Conservation (phyloP, 2,888 invertebrate genomes). For the Drosophila paramelanica region DNA sequence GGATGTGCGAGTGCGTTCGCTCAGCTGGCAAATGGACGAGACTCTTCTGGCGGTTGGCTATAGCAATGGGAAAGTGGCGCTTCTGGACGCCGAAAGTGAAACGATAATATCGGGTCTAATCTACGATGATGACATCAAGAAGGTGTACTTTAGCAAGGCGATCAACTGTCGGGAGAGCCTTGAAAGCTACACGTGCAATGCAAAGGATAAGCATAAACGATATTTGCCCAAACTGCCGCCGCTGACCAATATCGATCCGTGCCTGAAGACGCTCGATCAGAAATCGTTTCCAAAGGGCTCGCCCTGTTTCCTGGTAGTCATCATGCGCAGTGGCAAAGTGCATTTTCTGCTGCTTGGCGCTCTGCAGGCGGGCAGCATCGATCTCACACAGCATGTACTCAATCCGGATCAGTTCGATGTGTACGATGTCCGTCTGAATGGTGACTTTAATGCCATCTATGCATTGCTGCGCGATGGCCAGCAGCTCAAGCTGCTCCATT, state of each 20-base stretch:
- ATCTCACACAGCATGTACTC: constrained; percentile 87
- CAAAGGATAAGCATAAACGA: constrained; percentile 68
- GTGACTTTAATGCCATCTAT: constrained; percentile 90
- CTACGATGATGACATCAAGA: constrained; percentile 88
- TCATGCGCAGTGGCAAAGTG: constrained; percentile 90
- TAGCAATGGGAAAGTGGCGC: constrained; percentile 89
- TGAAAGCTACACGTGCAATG: constrained; percentile 62
- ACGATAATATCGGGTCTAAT: constrained; percentile 89
- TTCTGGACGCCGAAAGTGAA: constrained; percentile 95
- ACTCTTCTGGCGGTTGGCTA: constrained; percentile 90
- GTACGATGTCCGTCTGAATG: constrained; percentile 89
- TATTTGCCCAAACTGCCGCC: constrained; percentile 87
- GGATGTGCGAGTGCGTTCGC: constrained; percentile 89
- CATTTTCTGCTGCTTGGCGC: constrained; percentile 93
- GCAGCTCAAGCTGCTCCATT: constrained; percentile 88
- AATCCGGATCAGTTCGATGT: constrained; percentile 87
- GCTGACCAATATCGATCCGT: constrained; percentile 86
- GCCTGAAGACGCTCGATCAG: constrained; percentile 86
- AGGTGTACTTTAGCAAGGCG: constrained; percentile 89
- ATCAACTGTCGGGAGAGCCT: constrained; percentile 72
- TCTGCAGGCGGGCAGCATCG: constrained; percentile 91
- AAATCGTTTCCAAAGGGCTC: constrained; percentile 87
- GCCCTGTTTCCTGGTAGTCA: constrained; percentile 92
- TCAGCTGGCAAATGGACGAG: constrained; percentile 98
- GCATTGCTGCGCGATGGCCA: constrained; percentile 87